Conservation (phyloP, 2,113 vertebrate genomes). For the Carassius carassius region DNA sequence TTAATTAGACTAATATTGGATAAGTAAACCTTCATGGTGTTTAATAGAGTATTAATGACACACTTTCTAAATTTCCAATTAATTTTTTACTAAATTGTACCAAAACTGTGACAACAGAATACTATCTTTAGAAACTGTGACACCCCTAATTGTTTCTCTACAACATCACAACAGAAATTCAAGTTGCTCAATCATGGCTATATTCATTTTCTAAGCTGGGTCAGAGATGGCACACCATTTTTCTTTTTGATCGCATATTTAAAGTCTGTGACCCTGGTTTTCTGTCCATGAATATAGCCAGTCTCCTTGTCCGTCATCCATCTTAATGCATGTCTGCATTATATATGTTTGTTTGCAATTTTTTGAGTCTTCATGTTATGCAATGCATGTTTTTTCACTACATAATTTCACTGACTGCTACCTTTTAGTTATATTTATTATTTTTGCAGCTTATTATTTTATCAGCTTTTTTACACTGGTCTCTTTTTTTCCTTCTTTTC, state of each 20-base stretch:
- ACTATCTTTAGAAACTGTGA: not conserved
- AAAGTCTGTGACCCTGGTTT: slow-evolving; percentile 16
- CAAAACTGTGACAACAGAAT: not conserved
- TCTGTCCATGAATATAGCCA: slow-evolving; percentile 13
- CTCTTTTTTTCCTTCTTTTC: not conserved
- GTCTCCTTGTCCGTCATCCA: not conserved
- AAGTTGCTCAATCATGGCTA: slow-evolving; percentile 8
- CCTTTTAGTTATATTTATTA: slow-evolving; percentile 4
- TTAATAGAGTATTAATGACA: not conserved
- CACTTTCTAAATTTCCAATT: not conserved
- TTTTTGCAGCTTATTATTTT: not conserved
- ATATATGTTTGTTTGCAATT: slow-evolving; percentile 8
- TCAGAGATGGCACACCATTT: slow-evolving; percentile 8
- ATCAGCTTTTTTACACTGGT: not conserved
- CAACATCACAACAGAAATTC: slow-evolving; percentile 17
- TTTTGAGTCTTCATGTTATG: not conserved
- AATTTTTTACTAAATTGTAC: not conserved
- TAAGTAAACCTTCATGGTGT: not conserved
- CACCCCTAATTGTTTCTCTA: not conserved
- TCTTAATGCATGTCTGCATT: slow-evolving; percentile 5
- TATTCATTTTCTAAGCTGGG: not conserved
- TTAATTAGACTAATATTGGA: not conserved
- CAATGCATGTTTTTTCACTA: not conserved
- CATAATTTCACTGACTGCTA: slow-evolving; percentile 1
- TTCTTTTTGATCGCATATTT: not conserved